Base-by-base conservation (phyloP, 30 jellyfish, hydroid and myxozoan genomes). In the Nemopilema nomurai region DNA sequence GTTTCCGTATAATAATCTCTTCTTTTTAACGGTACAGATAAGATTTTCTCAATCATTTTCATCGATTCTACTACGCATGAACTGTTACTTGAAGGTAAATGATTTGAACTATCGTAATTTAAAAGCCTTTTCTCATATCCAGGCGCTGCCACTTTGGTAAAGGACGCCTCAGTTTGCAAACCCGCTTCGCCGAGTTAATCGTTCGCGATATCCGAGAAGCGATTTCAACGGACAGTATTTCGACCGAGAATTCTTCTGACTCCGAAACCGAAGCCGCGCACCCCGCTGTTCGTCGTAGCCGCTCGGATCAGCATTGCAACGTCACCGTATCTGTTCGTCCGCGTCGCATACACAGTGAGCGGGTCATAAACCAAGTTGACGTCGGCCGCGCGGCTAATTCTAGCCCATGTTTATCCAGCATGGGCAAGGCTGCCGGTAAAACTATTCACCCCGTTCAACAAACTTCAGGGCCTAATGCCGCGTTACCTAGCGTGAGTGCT, bases 71-170 rank as follows among this genome's bases (percentile, higher is more conserved):
- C n/a, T n/a, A n/a, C n/a, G n/a, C n/a, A n/a, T n/a, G n/a, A n/a
- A n/a, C n/a, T n/a, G n/a, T n/a, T n/a, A n/a, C n/a, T n/a, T n/a
- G n/a, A n/a, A n/a, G n/a, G n/a, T n/a, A n/a, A n/a, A n/a, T n/a
- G n/a, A n/a, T n/a, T n/a, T n/a, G n/a, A n/a, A n/a, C n/a, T n/a
- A n/a, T n/a, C n/a, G n/a, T n/a, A n/a, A n/a, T 72, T 49, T 72
- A 20, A 0, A 21, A 21, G n/a, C 26, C 16, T 41, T 63, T 29
- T 71, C 19, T 28, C n/a, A n/a, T n/a, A n/a, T 68, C 30, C 28
- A 90, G 97, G 77, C 74, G 86, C 53, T 85, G 97, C 80, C 96
- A 91, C 74, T 91, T 91, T 81, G 97, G 97, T 22, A 69, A 64
- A 67, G 97, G 97, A 72, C 29, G 91, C 41, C 67, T 91, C 20